Percentiles rank a stretch among this genome's conserved stretches.
phyloP scores from a whole-genome alignment of 2,113 vertebrate species.

The Eclectus roratus region DNA sequence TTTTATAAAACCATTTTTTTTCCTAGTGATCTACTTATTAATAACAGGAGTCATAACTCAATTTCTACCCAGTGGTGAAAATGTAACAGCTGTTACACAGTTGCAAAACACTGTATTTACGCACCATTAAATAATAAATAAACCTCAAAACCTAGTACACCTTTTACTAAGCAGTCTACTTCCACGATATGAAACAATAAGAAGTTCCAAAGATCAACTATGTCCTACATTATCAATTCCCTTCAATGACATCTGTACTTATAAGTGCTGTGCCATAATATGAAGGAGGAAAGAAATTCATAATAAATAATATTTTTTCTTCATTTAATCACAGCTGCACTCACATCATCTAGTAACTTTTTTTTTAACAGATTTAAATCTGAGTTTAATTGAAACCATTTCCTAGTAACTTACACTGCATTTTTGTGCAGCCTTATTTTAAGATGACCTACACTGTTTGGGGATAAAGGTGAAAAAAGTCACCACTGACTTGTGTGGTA shows the following conservation, averaged over 20 bases:
- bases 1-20: not conserved
- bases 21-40: not conserved
- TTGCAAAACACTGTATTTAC: not conserved
- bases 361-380: not conserved
- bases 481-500: not conserved
- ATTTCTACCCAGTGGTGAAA: conserved; percentile 4
- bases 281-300: not conserved
- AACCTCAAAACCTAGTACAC: not conserved
- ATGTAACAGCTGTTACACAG: not conserved
- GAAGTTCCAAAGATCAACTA: conserved; percentile 35
- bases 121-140: conserved; percentile 20
- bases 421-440: not conserved
- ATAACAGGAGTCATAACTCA: not conserved
- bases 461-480: conserved; percentile 36
- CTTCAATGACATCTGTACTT: not conserved
- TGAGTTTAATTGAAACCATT: not conserved
- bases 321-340: not conserved
- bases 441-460: conserved; percentile 9
- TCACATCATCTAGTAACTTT: not conserved
- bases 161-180: conserved; percentile 3
- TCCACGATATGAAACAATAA: not conserved
- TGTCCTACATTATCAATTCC: not conserved
- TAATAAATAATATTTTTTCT: not conserved
- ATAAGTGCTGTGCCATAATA: not conserved
- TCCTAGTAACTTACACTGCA: not conserved